Evolutionary conservation across 2,113 vertebrate genomes (phyloP).

Genomic region (Platysternon megacephalum): DNA sequence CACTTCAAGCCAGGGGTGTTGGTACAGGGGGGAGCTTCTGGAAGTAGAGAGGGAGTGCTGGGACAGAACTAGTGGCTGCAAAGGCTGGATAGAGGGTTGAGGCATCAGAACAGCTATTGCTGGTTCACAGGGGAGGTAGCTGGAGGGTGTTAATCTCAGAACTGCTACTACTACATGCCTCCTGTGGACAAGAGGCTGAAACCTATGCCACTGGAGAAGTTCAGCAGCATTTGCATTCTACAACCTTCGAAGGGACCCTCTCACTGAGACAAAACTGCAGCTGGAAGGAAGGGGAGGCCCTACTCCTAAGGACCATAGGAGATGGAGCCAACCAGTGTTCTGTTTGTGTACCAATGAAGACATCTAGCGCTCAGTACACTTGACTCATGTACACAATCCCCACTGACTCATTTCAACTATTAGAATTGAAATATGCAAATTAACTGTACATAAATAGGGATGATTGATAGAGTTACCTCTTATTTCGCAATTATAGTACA

Average conservation of each 20-base stretch:
- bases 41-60: not conserved
- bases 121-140: not conserved
- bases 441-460: not conserved
- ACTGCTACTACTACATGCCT: not conserved
- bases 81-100: not conserved
- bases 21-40: not conserved
- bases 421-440: not conserved
- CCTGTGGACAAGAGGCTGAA: not conserved
- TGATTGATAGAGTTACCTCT: not conserved
- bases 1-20: too few species aligned
- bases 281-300: not conserved
- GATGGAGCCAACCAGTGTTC: not conserved
- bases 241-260: not conserved
- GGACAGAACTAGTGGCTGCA: rapidly evolving
- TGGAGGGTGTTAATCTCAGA: not conserved
- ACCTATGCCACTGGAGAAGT: not conserved
- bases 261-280: not conserved
- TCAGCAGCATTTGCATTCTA: not conserved
- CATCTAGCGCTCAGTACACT: not conserved
- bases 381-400: not conserved
- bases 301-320: not conserved
- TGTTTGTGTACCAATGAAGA: not conserved
- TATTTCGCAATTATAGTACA: not conserved
- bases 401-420: not conserved
- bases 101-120: not conserved